These are phyloP conservation scores for Pseudopipra pipra DNA, from an alignment of 2,113 vertebrate species.

Conservation along the genomic window DNA sequence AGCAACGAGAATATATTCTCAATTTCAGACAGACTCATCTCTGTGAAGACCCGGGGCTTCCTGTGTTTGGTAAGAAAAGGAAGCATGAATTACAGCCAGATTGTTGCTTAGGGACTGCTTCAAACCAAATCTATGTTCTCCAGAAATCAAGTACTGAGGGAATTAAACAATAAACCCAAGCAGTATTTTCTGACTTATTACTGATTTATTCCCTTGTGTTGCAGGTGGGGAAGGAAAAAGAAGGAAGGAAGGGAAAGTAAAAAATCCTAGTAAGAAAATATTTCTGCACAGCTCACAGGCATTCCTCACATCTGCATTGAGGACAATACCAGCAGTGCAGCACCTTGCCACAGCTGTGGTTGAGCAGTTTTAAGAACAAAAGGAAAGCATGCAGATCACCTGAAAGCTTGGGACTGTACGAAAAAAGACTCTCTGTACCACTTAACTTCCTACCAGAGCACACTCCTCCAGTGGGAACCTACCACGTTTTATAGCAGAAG, in stretches of 20 bases:
- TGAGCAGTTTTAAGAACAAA: neutral
- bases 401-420: neutral
- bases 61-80: neutral
- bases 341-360: neutral
- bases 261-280: neutral
- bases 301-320: neutral
- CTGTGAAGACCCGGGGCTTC: neutral
- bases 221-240: neutral
- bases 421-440: neutral
- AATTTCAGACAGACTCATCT: neutral
- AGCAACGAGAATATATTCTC: neutral
- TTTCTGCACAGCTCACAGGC: neutral
- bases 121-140: constrained; percentile 46
- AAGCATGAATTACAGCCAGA: constrained; percentile 12
- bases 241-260: neutral
- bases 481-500: neutral
- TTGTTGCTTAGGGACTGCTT: constrained; percentile 26
- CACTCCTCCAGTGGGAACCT: neutral
- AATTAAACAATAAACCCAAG: constrained; percentile 50
- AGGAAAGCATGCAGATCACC: neutral
- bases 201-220: neutral
- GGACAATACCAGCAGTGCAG: neutral
- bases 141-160: constrained; percentile 28
- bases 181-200: constrained; percentile 47
- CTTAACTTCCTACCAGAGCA: neutral